phyloP scores from a whole-genome alignment of 2,113 vertebrate species.

The Ameiurus melas region DNA sequence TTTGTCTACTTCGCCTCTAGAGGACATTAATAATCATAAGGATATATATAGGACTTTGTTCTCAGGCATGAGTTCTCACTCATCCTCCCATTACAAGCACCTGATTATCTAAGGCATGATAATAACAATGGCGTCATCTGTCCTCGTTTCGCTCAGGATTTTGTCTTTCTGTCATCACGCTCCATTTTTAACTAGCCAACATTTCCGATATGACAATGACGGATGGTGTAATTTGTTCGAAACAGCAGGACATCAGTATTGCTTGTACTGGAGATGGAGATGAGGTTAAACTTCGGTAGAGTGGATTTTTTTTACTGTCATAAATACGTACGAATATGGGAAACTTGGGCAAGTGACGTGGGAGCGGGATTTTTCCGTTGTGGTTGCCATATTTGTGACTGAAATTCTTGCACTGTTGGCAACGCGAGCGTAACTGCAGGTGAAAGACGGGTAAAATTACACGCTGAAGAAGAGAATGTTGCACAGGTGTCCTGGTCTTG shows the following conservation, averaged over 20 bases:
- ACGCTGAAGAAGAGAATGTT: background rate
- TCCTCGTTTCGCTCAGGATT: background rate
- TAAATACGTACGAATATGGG: background rate
- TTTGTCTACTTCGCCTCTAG: conserved; percentile 5
- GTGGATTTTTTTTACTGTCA: background rate
- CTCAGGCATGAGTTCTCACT: background rate
- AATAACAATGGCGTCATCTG: background rate
- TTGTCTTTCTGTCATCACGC: background rate
- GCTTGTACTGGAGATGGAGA: conserved; percentile 2
- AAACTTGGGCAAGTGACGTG: background rate
- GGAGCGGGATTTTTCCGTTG: background rate
- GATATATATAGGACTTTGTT: conserved; percentile 19
- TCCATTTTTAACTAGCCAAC: conserved; percentile 19
- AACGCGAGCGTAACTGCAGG: background rate
- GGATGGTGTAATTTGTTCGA: background rate
- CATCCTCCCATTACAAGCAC: background rate
- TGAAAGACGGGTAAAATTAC: background rate
- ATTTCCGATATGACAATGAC: conserved; percentile 33
- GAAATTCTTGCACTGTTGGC: background rate
- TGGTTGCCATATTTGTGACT: background rate
- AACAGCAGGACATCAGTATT: background rate
- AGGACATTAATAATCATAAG: conserved; percentile 23
- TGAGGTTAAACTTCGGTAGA: background rate
- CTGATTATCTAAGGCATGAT: background rate
- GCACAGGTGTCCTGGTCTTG: background rate